Base-by-base conservation (phyloP, 2,888 invertebrate genomes). In the Punctoribates punctum region DNA sequence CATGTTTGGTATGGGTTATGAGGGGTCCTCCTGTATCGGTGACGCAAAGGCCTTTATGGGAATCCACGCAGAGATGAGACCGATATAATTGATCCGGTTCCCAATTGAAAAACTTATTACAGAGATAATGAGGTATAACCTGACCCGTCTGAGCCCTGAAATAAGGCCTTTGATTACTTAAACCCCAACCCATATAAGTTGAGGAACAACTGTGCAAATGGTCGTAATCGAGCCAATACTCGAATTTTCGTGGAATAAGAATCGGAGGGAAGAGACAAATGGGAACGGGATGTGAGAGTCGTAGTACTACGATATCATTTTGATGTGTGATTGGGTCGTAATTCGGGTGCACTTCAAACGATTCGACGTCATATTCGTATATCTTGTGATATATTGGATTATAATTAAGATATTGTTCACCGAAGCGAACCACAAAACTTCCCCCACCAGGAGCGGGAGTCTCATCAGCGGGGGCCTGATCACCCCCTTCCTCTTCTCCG, bases 311-410 rank as follows among this genome's bases (percentile, higher is more conserved):
- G 38, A 76, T 73, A 65, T 76, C 76, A 46, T 73, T 73, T 46
- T 73, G 29, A 57, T 73, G 38, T 6, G 46, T 73, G 6, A n/a
- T 2, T 5, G 34, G 20, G 17, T 76, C 73, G 20, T 60, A 76
- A 8, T 73, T 73, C 20, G 51, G 73, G 15, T 34, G 25, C 2
- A 76, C 34, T 20, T 76, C 73, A 73, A 76, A 60, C n/a, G 73
- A 29, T 25, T 77, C 77, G 34, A 74, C 74, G 51, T 77, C 77
- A 27, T 74, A 77, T 38, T 77, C 77, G 27, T 74, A 77, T 25
- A 74, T 67, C 25, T 77, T 77, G 13, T 77, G 42, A 48, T 48
- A 67, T 2, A 34, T 4, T 4, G 42, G 48, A 23, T 46, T 72
- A n/a, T 62, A 38, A 38, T 77, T 74, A 48, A 74, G 65, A 29